Evolutionary conservation across 2,797 vertebrate genomes (phyloP).

Genomic region (Manis crassicaudata): DNA sequence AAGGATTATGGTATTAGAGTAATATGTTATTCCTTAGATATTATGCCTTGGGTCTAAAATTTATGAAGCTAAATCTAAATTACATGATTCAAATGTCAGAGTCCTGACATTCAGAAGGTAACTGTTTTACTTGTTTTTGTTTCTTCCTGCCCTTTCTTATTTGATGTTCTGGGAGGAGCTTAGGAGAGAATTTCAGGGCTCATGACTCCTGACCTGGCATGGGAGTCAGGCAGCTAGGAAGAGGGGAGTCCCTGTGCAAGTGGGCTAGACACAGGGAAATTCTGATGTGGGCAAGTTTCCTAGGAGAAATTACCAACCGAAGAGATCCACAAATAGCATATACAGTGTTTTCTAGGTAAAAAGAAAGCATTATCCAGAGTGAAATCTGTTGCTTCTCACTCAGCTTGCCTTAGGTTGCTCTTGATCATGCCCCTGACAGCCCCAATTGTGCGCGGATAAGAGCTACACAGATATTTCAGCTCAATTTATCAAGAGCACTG

Average conservation of each 20-base stretch:
- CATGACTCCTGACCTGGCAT: constrained; percentile 60
- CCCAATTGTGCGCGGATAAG: constrained; percentile 66
- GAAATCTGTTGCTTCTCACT: constrained; percentile 55
- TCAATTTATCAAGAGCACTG: constrained; percentile 63
- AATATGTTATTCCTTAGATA: constrained; percentile 56
- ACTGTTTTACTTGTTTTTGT: constrained; percentile 4
- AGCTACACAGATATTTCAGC: constrained; percentile 63
- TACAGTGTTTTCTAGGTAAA: constrained; percentile 34
- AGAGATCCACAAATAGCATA: constrained; percentile 42
- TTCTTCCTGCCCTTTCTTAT: constrained; percentile 25
- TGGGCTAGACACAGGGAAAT: constrained; percentile 22
- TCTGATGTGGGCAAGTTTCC: constrained; percentile 45
- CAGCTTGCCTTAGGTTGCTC: constrained; percentile 53
- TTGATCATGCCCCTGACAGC: constrained; percentile 54
- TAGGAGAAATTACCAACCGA: constrained; percentile 31
- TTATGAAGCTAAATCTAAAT: constrained; percentile 65
- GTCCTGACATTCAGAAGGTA: constrained; percentile 17
- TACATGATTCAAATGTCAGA: constrained; percentile 33
- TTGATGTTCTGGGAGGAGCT: constrained; percentile 26
- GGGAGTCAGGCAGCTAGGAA: neutral
- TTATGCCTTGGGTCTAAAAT: constrained; percentile 57
- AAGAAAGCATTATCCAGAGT: constrained; percentile 25
- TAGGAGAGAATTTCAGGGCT: constrained; percentile 4
- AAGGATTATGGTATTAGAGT: constrained; percentile 42
- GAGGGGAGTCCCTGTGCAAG: constrained; percentile 43